A percentile compares a stretch with the other conserved stretches of the same genome.
phyloP scores from a whole-genome alignment of 2,113 vertebrate genomes.

The Illadopsis cleaveri region DNA sequence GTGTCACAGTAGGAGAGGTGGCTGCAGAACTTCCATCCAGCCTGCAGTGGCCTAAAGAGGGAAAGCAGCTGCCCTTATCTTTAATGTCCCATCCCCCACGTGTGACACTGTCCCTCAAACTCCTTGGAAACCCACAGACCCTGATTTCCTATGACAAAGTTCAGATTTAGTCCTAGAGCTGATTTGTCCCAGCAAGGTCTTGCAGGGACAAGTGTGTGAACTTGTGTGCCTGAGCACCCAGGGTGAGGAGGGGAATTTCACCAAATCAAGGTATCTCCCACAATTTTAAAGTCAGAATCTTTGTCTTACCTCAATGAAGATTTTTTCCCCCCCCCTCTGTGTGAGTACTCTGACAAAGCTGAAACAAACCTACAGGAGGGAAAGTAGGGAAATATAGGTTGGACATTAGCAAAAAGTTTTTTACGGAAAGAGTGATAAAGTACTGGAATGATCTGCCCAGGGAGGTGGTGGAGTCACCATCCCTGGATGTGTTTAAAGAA shows the following conservation, averaged over 20 bases:
- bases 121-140: background rate
- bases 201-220: background rate
- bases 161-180: background rate
- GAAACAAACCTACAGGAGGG: background rate
- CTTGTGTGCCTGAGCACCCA: no score
- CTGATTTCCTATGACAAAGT: background rate
- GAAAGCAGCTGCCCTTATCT: background rate
- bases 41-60: background rate
- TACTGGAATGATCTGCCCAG: background rate
- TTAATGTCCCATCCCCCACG: background rate
- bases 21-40: background rate
- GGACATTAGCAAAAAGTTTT: background rate
- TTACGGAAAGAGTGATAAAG: background rate
- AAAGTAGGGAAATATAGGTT: no score
- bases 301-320: background rate
- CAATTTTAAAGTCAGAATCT: background rate
- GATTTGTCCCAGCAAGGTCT: background rate
- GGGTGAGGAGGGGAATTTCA: background rate
- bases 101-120: background rate
- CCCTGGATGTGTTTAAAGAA: background rate
- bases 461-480: background rate
- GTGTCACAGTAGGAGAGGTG: background rate
- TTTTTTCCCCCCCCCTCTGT: background rate
- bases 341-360: background rate
- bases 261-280: background rate